Conservation (phyloP, 1,140 invertebrate species). For the Drosophila paulistorum region DNA sequence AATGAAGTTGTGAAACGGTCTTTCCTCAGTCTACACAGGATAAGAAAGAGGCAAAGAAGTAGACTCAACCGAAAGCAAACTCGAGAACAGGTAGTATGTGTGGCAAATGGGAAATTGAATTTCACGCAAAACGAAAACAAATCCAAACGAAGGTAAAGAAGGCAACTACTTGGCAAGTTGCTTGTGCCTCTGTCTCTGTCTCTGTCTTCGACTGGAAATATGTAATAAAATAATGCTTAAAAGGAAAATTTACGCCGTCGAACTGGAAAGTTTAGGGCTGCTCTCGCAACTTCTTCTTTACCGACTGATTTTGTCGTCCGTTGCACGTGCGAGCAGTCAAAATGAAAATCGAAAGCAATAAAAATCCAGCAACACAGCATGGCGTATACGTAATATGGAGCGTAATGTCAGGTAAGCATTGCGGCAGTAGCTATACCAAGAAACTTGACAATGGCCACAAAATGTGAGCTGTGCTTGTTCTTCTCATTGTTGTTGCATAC, state of each 20-base stretch:
- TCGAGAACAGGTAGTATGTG: conserved; percentile 42
- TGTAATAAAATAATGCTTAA: conserved; percentile 78
- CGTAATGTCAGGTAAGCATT: conserved; percentile 43
- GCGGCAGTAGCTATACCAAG: conserved; percentile 26
- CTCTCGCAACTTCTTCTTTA: conserved; percentile 11
- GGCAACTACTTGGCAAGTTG: conserved; percentile 33
- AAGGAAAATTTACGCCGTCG: conserved; percentile 72
- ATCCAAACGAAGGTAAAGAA: conserved; percentile 53
- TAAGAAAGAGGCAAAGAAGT: conserved; percentile 21
- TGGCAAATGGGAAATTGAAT: conserved; percentile 77
- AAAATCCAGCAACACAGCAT: conserved; percentile 55
- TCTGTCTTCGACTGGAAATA: conserved; percentile 40
- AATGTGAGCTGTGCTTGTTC: conserved; percentile 25
- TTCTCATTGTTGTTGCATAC: conserved; percentile 55
- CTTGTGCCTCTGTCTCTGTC: background rate
- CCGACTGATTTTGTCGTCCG: conserved; percentile 30
- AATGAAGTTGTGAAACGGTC: conserved; percentile 40
- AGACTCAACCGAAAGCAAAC: conserved; percentile 16
- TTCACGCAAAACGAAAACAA: conserved; percentile 75
- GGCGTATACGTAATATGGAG: conserved; percentile 67
- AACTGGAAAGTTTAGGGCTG: conserved; percentile 65
- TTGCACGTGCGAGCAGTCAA: conserved; percentile 73
- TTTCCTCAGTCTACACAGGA: conserved; percentile 44
- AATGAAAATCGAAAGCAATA: conserved; percentile 82
- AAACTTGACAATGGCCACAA: conserved; percentile 58